Conservation (phyloP, 1,140 invertebrate species). For the Drosophila tropicalis region DNA sequence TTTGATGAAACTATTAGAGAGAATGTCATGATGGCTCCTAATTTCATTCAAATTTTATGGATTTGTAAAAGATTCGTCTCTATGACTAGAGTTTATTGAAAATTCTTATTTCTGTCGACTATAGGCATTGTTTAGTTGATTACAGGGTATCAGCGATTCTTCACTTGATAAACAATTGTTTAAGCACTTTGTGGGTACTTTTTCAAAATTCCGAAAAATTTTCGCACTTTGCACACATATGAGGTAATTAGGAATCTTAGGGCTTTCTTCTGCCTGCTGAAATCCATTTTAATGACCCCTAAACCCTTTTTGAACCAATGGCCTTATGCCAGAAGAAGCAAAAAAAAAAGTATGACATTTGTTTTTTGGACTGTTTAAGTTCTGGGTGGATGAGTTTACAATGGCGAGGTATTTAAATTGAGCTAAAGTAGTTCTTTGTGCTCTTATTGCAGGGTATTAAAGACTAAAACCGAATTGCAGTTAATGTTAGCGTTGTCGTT, state of each 20-base stretch:
- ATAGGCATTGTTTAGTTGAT: too few relatives aligned
- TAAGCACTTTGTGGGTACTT: background rate
- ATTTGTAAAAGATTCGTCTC: too few relatives aligned
- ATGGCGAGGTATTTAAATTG: background rate
- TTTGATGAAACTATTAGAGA: too few relatives aligned
- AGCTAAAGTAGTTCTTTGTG: too few relatives aligned
- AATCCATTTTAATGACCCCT: background rate
- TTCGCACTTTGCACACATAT: background rate
- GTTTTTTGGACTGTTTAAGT: too few relatives aligned
- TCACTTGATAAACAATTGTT: background rate
- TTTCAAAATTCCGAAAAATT: background rate
- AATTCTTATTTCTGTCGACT: too few relatives aligned
- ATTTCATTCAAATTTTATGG: too few relatives aligned
- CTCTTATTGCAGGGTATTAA: too few relatives aligned
- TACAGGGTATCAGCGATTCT: background rate
- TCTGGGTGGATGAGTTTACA: too few relatives aligned
- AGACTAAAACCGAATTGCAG: slow-evolving; percentile 1
- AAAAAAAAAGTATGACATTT: too few relatives aligned
- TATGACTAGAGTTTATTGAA: too few relatives aligned
- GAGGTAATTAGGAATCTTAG: background rate
- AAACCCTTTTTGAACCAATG: background rate
- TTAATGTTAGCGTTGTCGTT: background rate
- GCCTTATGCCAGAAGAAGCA: background rate
- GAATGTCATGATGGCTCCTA: too few relatives aligned
- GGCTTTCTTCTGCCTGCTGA: background rate